Percentiles rank a stretch among this genome's conserved stretches.
Evolutionary conservation across 2,888 invertebrate species (phyloP).

Genomic region (Phymatocera aterrima): DNA sequence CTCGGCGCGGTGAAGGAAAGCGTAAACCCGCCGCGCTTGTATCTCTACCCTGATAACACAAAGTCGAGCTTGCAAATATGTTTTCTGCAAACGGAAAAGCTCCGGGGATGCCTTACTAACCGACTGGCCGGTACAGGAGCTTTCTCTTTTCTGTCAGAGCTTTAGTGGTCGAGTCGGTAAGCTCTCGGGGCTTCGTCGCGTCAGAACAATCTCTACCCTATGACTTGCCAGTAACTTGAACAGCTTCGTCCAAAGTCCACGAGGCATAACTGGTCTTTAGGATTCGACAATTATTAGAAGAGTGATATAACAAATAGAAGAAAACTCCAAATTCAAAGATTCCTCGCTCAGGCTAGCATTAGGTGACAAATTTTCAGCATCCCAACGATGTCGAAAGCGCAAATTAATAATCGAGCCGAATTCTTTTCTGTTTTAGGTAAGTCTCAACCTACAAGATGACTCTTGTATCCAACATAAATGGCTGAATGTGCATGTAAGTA

Average conservation of each 20-base stretch:
- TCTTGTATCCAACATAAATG: neutral
- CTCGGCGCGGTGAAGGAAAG: neutral
- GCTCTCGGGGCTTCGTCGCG: neutral
- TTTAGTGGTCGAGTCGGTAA: conserved; percentile 19
- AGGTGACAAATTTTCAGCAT: no score
- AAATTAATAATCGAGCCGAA: neutral
- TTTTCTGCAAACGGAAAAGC: conserved; percentile 10
- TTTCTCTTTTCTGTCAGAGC: neutral
- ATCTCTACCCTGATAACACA: no score
- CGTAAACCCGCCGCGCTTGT: neutral
- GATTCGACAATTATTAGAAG: no score
- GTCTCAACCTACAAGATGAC: neutral
- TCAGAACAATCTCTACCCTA: neutral
- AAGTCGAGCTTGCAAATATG: neutral
- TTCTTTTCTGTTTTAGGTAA: conserved; percentile 32
- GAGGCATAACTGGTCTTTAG: neutral
- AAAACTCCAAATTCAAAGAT: no score
- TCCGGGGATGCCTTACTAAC: neutral
- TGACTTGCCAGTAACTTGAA: neutral
- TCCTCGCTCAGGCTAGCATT: no score
- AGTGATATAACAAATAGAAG: no score
- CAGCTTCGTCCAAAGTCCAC: neutral
- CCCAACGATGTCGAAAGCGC: no score
- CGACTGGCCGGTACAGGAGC: conserved; percentile 28
- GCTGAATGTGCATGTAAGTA: conserved; percentile 1